Base-by-base conservation (phyloP, 2,797 vertebrate genomes). In the Remorina albescens region DNA sequence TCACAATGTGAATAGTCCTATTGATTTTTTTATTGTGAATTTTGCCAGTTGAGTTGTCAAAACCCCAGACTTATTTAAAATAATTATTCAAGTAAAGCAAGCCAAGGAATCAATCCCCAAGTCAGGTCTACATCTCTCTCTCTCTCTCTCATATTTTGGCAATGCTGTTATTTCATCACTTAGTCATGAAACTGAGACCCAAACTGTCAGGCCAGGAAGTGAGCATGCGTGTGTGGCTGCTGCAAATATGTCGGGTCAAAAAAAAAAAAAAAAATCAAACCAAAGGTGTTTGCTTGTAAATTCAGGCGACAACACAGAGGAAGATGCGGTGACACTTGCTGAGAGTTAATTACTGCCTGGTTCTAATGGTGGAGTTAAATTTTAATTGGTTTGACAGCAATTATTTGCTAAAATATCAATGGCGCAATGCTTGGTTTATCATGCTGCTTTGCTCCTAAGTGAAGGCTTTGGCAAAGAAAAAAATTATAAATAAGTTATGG, bases 321-420 rank as follows among this genome's bases (percentile, higher is more conserved):
- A 83, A 73, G 66, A 64, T 49, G 28, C 49, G 57, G 57, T 84
- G 83, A 83, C 81, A 81, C 66, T 67, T 3, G 84, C n/a, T 54
- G 62, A 84, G 76, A 82, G 62, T 70, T 78, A 91, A 92, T 90
- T 86, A 88, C 66, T 79, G 64, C 12, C 28, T 25, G 28, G 49
- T 67, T 80, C 56, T 72, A 68, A 59, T 62, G 41, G 28, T 25
- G 51, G 26, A 57, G 42, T 62, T 39, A 71, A 21, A 59, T 74
- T 85, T 78, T 70, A 78, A 72, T 86, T 62, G 55, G 58, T 76
- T 82, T 69, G 81, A 65, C 76, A 56, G 81, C 83, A 87, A 84
- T 88, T 86, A 89, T 84, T 78, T 83, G 68, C 67, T 74, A 51
- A 80, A 86, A 84, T 59, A 72, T 16, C 46, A 60, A 39, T 9